Percentiles rank a stretch among this genome's conserved stretches.
phyloP scores from a whole-genome alignment of 2,113 vertebrate species.

The Quiscalus mexicanus region DNA sequence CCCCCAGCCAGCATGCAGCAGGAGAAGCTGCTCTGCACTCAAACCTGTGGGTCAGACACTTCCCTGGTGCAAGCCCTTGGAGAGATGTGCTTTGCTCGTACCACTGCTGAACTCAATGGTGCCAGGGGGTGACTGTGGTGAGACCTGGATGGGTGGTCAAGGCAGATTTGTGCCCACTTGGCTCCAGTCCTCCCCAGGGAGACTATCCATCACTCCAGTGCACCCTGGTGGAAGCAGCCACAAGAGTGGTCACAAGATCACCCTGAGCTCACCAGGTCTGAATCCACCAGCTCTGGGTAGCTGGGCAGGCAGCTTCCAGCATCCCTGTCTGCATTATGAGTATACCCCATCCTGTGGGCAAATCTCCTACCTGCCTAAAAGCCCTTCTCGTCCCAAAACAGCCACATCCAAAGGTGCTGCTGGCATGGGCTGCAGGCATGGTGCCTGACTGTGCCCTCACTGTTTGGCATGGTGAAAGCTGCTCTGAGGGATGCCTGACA shows the following conservation, averaged over 20 bases:
- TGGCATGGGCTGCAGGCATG: background rate
- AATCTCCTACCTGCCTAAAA: background rate
- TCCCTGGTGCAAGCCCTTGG: background rate
- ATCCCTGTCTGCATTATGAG: fast-evolving
- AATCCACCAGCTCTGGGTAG: background rate
- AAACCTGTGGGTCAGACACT: background rate
- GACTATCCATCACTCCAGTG: background rate
- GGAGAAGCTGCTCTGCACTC: background rate
- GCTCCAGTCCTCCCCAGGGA: background rate
- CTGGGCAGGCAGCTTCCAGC: background rate
- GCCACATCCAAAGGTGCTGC: background rate
- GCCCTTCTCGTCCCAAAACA: background rate
- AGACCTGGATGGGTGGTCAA: background rate
- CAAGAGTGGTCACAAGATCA: background rate
- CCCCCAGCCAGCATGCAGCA: fast-evolving
- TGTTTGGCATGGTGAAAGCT: background rate
- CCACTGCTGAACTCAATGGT: background rate
- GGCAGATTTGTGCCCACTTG: background rate
- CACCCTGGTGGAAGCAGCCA: background rate
- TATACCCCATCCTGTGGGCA: background rate
- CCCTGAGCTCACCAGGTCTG: background rate
- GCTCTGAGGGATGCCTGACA: fast-evolving
- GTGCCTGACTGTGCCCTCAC: background rate
- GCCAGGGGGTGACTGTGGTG: background rate
- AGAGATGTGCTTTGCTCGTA: fast-evolving